Percentiles rank a stretch among this genome's conserved stretches.
Evolutionary conservation across 2,888 invertebrate genomes (phyloP).

Genomic region (Biston betularia): DNA sequence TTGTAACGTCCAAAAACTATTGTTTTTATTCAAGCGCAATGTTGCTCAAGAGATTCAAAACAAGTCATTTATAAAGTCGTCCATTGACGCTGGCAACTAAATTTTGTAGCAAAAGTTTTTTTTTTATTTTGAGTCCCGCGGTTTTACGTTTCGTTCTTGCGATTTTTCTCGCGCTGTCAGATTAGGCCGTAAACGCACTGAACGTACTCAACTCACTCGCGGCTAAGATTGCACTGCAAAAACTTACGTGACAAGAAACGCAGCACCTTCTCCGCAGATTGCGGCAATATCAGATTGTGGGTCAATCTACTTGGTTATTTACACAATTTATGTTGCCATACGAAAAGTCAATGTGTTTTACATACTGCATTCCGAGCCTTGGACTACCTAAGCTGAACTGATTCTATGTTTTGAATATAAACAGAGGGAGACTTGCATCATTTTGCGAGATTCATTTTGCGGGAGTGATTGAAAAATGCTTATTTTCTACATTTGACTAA

Average conservation of each 20-base stretch:
- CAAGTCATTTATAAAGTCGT: background rate
- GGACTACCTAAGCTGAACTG: slow-evolving; percentile 1
- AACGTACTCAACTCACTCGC: slow-evolving; percentile 49
- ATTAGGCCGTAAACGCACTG: slow-evolving; percentile 25
- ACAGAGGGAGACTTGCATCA: background rate
- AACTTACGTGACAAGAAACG: slow-evolving; percentile 60
- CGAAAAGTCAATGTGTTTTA: slow-evolving; percentile 23
- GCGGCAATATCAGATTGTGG: slow-evolving; percentile 50
- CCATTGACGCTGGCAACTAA: slow-evolving; percentile 1
- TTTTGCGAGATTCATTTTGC: too few species aligned
- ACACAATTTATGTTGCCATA: slow-evolving; percentile 34
- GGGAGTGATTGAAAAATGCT: too few species aligned
- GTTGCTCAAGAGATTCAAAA: slow-evolving; percentile 13
- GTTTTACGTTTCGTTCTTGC: slow-evolving; percentile 18
- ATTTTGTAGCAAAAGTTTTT: slow-evolving; percentile 1
- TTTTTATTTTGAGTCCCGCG: slow-evolving; percentile 1
- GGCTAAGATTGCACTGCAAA: slow-evolving; percentile 61
- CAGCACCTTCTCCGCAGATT: slow-evolving; percentile 55
- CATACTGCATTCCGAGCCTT: slow-evolving; percentile 20
- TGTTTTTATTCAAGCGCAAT: slow-evolving; percentile 32
- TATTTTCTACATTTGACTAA: too few species aligned
- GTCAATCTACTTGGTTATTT: slow-evolving; percentile 53
- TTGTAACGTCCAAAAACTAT: slow-evolving; percentile 27
- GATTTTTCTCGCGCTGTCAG: slow-evolving; percentile 22
- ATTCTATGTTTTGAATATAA: background rate